Evolutionary conservation across 2,888 invertebrate species (phyloP), one percentile per base, ranked within the genome.

Genomic region (Nysson spinosus): DNA sequence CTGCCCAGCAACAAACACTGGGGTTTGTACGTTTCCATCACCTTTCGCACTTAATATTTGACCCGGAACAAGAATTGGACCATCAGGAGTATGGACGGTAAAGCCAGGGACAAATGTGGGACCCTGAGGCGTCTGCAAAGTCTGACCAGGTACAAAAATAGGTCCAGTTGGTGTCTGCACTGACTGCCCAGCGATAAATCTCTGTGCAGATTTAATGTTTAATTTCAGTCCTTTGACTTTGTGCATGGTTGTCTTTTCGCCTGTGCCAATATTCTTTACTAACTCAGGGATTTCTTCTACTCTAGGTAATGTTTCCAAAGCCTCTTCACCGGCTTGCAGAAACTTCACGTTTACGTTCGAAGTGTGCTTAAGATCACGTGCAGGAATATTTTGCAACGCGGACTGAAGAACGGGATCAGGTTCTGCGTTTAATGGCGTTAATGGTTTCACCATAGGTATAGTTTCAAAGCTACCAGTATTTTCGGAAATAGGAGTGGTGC

Each of bases 101-200:
- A 94, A 89, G 1, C 94, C 94, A 14, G 94, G 93, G 28, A 93
- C 91, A 84, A 94, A 95, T 44, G 91, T 88, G 7, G 90, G 88
- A 0, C 94, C 94, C 60, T 89, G 88, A 40, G 92, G 91, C 2
- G 93, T 93, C 72, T 91, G 89, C 4, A 94, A 88, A 0, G 93
- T 93, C 86, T 94, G 93, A 2, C 94, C 94, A 0, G 94, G 93
- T 9, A 94, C 91, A 81, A 94, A 94, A 37, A 92, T 87, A 24
- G 91, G 90, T 1, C 94, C 94, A 55, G 89, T 90, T 42, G 93
- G 92, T 0, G 93, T 93, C 65, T 91, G 90, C 1, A 94, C 87
- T 76, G 92, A 91, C 87, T 94, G 93, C 0, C 94, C 94, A 1
- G 92, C 90, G 39, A 94, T 85, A 83, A 94, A 93, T 73, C 90